A percentile compares a stretch with the other conserved stretches of the same genome.
Conservation (phyloP, 1,140 invertebrate genomes). For the Diuraphis noxia region DNA sequence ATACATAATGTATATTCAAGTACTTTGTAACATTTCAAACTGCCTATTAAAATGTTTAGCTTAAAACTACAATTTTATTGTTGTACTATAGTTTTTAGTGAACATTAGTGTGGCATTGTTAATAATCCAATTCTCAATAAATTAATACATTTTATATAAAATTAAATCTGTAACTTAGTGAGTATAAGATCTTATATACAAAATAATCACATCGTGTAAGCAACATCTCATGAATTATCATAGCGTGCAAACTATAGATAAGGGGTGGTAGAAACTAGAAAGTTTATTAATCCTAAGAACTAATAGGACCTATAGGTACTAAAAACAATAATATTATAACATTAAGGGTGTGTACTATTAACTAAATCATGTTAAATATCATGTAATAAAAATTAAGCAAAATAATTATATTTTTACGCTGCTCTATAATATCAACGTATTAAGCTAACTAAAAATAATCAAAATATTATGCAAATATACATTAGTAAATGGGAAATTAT, state of each 20-base stretch:
- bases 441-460: not conserved
- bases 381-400: not conserved
- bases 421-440: not conserved
- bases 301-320: no score
- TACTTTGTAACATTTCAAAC: no score
- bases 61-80: no score
- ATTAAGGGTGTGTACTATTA: not conserved
- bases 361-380: not conserved
- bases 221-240: not conserved
- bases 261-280: not conserved
- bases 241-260: conserved; percentile 1
- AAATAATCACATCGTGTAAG: not conserved
- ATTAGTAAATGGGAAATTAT: not conserved
- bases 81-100: no score
- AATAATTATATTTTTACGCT: not conserved
- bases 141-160: not conserved
- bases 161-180: not conserved
- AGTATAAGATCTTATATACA: not conserved
- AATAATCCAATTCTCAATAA: not conserved
- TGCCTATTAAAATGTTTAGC: no score
- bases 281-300: not conserved
- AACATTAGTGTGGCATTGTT: not conserved
- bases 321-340: not conserved
- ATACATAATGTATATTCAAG: no score
- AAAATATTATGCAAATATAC: not conserved